Conservation (phyloP, 2,113 vertebrate species). For the Hylia prasina region DNA sequence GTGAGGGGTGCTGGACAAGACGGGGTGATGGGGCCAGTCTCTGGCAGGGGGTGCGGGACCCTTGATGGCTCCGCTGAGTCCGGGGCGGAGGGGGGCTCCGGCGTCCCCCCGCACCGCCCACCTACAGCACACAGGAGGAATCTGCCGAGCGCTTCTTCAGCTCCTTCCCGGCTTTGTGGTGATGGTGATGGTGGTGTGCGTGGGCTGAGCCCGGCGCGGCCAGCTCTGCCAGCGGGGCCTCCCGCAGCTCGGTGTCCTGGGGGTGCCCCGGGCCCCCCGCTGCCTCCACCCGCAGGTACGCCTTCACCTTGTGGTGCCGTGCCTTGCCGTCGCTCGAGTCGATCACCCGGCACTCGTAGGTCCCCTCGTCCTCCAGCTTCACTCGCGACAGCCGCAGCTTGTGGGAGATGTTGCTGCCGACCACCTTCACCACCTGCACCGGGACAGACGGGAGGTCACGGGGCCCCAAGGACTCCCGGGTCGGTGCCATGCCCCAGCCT, state of each 20-base stretch:
- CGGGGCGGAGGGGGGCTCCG: background rate
- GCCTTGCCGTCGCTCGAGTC: conserved; percentile 89
- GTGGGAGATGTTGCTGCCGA: conserved; percentile 97
- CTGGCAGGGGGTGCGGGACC: background rate
- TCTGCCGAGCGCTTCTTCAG: conserved; percentile 77
- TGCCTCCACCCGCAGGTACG: conserved; percentile 83
- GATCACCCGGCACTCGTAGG: conserved; percentile 92
- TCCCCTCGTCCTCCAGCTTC: conserved; percentile 88
- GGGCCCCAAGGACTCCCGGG: accelerated
- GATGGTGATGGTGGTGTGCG: conserved; percentile 64
- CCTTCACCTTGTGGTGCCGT: conserved; percentile 89
- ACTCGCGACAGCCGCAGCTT: conserved; percentile 92
- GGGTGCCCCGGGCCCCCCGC: conserved; percentile 68
- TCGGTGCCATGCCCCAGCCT: background rate
- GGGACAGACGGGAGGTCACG: background rate
- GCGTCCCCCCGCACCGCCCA: background rate
- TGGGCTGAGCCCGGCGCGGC: background rate
- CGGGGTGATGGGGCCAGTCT: background rate
- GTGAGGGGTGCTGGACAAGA: background rate
- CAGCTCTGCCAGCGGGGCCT: conserved; percentile 44
- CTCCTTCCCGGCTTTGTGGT: conserved; percentile 77
- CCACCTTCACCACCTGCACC: conserved; percentile 90
- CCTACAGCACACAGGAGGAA: conserved; percentile 81
- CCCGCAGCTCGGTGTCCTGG: conserved; percentile 69
- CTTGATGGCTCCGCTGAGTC: background rate